Base-by-base conservation (phyloP, 2,888 invertebrate species). In the Griposia aprilina region DNA sequence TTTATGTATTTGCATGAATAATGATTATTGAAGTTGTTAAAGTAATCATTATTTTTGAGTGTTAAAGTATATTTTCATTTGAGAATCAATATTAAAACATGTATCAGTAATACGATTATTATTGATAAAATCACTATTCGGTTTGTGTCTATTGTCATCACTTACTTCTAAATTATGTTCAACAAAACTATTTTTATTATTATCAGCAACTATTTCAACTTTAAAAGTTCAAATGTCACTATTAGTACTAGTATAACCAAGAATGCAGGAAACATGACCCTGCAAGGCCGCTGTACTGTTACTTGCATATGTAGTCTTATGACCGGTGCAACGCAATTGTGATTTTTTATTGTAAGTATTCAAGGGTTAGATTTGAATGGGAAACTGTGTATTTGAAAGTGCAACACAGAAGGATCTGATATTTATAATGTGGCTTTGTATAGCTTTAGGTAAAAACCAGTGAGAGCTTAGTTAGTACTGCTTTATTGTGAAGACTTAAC, bases 181-280 rank as follows among this genome's bases (percentile, higher is more conserved):
- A 36, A 23, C 23, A 23, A 48, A 41, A 13, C 15, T 13, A 52
- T 45, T 52, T 15, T 15, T n/a, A 63, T 63, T 41, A 45, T 23
- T 55, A 45, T n/a, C 6, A 30, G 13, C 13, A 26, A 57, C n/a
- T 65, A 62, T 69, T 76, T 60, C 26, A 11, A 68, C 26, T 71
- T 55, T 20, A 48, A 68, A 74, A 72, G 62, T 60, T 59, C 63
- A 63, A 55, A 63, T 76, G 26, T 65, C 60, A 63, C 52, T 74
- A 36, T 78, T 83, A 82, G 70, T 83, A 89, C 90, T 85, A 90
- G 90, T 91, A 87, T 91, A 91, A 90, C 83, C 91, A 93, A 93
- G 95, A 94, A 94, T 94, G 94, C 92, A 91, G 94, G 96, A 95
- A 95, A 95, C 93, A 90, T 91, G 96, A 95, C 94, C 94, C 90